Conservation (phyloP, 1,140 invertebrate species). For the Trissolcus basalis region DNA sequence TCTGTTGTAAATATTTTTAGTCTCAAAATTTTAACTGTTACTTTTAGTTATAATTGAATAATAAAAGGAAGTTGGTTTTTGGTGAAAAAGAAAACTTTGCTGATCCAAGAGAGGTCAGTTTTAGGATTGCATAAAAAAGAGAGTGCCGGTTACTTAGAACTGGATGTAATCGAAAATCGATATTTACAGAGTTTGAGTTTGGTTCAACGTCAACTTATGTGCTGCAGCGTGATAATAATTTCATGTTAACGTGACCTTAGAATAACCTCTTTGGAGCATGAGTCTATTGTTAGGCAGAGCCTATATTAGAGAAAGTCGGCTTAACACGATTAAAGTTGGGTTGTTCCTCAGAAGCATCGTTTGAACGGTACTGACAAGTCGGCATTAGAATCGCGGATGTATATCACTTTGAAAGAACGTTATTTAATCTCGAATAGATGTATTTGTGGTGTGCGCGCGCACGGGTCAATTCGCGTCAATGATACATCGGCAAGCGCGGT, state of each 20-base stretch:
- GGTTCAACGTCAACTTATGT: slow-evolving; percentile 38
- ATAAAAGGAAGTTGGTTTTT: too few species aligned
- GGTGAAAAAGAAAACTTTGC: too few species aligned
- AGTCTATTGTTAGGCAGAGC: slow-evolving; percentile 36
- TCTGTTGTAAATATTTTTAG: too few species aligned
- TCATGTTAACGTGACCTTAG: slow-evolving; percentile 51
- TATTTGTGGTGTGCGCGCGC: too few species aligned
- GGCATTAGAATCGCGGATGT: slow-evolving; percentile 6
- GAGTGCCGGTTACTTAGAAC: slow-evolving; percentile 9
- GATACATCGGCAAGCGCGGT: background rate
- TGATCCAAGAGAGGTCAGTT: too few species aligned
- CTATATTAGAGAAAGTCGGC: slow-evolving; percentile 36
- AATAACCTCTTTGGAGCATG: slow-evolving; percentile 50
- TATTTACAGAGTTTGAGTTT: slow-evolving; percentile 36
- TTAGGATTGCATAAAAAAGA: too few species aligned
- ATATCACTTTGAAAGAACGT: slow-evolving; percentile 10
- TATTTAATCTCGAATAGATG: too few species aligned
- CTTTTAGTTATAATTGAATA: too few species aligned
- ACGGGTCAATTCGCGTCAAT: slow-evolving; percentile 15
- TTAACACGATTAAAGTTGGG: slow-evolving; percentile 33
- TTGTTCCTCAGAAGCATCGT: slow-evolving; percentile 35
- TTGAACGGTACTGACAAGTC: slow-evolving; percentile 35
- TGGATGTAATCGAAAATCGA: slow-evolving; percentile 49
- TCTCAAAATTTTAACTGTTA: too few species aligned
- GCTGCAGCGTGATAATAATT: slow-evolving; percentile 47